Conservation (phyloP, 2,888 invertebrate species). For the Tinea trinotella region DNA sequence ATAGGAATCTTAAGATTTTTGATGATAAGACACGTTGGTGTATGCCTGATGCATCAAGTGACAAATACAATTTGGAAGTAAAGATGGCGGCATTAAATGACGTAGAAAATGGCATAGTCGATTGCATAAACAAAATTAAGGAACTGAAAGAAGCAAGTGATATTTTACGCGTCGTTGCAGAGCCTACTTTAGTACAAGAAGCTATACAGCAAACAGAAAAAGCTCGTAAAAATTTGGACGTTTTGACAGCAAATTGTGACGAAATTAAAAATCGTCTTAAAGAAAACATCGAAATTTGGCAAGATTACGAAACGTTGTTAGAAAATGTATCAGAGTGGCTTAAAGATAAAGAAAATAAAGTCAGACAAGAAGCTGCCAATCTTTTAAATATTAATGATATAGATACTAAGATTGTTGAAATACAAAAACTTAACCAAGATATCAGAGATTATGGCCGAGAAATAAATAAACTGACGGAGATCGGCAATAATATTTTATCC, state of each 20-base stretch:
- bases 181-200: conserved; percentile 77
- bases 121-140: conserved; percentile 76
- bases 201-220: conserved; percentile 79
- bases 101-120: conserved; percentile 79
- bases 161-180: conserved; percentile 81
- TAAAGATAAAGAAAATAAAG: conserved; percentile 83
- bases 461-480: conserved; percentile 76
- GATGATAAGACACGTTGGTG: conserved; percentile 95
- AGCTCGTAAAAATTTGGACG: conserved; percentile 79
- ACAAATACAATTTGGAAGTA: conserved; percentile 93
- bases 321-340: conserved; percentile 84
- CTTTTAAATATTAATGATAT: conserved; percentile 79
- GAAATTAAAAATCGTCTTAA: conserved; percentile 79
- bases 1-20: conserved; percentile 83
- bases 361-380: conserved; percentile 80
- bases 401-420: conserved; percentile 78
- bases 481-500: conserved; percentile 80
- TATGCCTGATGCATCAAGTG: conserved; percentile 88
- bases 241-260: conserved; percentile 76
- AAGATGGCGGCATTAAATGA: conserved; percentile 87
- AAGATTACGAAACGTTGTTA: conserved; percentile 82
- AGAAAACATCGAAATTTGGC: conserved; percentile 82
- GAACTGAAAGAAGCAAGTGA: conserved; percentile 81
- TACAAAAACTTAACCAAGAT: conserved; percentile 74
- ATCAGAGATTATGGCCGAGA: conserved; percentile 76